Evolutionary conservation across 2,888 invertebrate genomes (phyloP).

Genomic region (Clistopyga incitator): DNA sequence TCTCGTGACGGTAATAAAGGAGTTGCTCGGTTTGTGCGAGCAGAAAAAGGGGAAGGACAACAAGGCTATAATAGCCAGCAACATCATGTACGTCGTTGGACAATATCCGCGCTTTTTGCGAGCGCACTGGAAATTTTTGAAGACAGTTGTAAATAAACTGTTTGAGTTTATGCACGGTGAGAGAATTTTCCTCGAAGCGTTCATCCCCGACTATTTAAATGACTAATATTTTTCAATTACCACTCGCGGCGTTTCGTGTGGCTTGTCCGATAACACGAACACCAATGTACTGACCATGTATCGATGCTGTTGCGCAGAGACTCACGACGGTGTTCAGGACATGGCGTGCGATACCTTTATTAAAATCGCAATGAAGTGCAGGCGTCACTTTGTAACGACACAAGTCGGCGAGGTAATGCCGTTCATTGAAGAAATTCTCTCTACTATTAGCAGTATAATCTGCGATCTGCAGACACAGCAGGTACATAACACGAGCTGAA

Average conservation of each 20-base stretch:
- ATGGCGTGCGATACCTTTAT: slow-evolving; percentile 99
- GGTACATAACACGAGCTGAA: slow-evolving; percentile 85
- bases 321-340: slow-evolving; percentile 99
- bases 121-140: slow-evolving; percentile 99
- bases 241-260: slow-evolving; percentile 14
- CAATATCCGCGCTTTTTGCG: slow-evolving; percentile 99
- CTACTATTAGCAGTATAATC: slow-evolving; percentile 98
- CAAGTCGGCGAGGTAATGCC: slow-evolving; percentile 98
- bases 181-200: slow-evolving; percentile 56
- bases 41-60: slow-evolving; percentile 99
- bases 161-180: slow-evolving; percentile 99
- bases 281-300: slow-evolving; percentile 41
- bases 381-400: slow-evolving; percentile 98
- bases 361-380: slow-evolving; percentile 99
- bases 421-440: slow-evolving; percentile 99
- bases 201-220: slow-evolving; percentile 7
- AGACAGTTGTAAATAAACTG: slow-evolving; percentile 99
- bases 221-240: slow-evolving; percentile 6
- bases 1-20: slow-evolving; percentile 99
- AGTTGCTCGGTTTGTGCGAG: slow-evolving; percentile 97
- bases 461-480: slow-evolving; percentile 99
- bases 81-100: slow-evolving; percentile 99
- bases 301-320: slow-evolving; percentile 87
- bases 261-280: slow-evolving; percentile 14
- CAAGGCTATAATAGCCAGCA: slow-evolving; percentile 99